Base-by-base conservation (phyloP, 2,797 vertebrate species). In the Diceros bicornis region DNA sequence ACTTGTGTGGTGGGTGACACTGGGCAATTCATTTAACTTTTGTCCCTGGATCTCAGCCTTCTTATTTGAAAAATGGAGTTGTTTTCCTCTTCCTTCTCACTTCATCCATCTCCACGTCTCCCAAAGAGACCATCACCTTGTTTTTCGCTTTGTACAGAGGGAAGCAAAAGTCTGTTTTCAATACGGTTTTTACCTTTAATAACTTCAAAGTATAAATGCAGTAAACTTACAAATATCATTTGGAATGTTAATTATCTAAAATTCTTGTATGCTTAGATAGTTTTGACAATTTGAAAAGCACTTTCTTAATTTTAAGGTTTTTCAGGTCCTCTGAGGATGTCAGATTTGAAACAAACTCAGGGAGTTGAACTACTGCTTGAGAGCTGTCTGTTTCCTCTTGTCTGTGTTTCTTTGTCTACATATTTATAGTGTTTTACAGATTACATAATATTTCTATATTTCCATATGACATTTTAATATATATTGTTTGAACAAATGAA, bases 121-220 rank as follows among this genome's bases (percentile, higher is more conserved):
- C 21, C 18, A 21, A 55, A 85, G 52, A 77, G 62, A 57, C 32
- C 69, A 44, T 37, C 21, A 14, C 2, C 11, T 71, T 75, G 9
- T 52, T 10, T 61, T 90, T 89, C 32, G 10, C 61, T 82, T 96
- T 69, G 34, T 75, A 32, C 1, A 34, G 37, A 77, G 18, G 34
- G 55, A 81, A 41, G 17, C 0, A 0, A 64, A 94, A 72, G 37
- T 87, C 41, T 89, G 32, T 85, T 78, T 87, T 61, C 81, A 91
- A 68, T 91, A 17, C 5, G 68, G 59, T 27, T 69, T 93, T 88
- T 68, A 88, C 34, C 84, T 85, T 89, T 62, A 91, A 87, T 77
- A 37, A 77, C 34, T 37, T 90, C 55, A 55, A 37, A 55, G 57
- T 83, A 10, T 77, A 90, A 61, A 55, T 77, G 68, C 0, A 9